Conservation (phyloP, 1,140 invertebrate genomes). For the Radopholus similis region DNA sequence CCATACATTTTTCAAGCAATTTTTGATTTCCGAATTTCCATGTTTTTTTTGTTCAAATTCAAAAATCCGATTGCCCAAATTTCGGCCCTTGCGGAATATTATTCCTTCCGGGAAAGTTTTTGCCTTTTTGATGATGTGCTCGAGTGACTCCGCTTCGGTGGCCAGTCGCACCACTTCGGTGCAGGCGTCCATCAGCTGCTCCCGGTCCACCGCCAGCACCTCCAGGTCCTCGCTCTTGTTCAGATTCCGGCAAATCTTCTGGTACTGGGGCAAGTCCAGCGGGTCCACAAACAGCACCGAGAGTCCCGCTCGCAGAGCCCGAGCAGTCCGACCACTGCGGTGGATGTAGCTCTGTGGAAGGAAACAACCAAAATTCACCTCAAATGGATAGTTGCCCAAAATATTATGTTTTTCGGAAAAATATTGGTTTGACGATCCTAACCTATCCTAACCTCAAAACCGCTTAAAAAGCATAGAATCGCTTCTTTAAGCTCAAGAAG, state of each 20-base stretch:
- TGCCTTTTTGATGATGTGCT: constrained; percentile 69
- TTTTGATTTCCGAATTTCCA: background rate
- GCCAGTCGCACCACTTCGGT: constrained; percentile 74
- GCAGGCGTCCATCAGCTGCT: constrained; percentile 65
- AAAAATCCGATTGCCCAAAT: too few relatives aligned
- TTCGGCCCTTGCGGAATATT: too few relatives aligned
- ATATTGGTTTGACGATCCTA: background rate
- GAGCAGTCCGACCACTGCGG: constrained; percentile 87
- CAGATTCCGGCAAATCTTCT: constrained; percentile 76
- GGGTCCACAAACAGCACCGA: constrained; percentile 87
- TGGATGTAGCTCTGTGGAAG: constrained; percentile 80
- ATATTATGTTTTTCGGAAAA: constrained; percentile 10
- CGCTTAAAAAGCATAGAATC: too few relatives aligned
- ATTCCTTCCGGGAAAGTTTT: too few relatives aligned
- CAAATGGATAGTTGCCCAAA: background rate
- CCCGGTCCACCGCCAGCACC: constrained; percentile 72
- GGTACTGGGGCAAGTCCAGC: constrained; percentile 75
- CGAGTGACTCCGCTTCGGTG: constrained; percentile 73
- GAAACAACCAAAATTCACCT: background rate
- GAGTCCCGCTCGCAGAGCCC: constrained; percentile 80
- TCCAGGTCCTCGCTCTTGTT: constrained; percentile 78
- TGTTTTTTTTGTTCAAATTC: constrained; percentile 74
- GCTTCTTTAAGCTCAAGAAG: too few relatives aligned
- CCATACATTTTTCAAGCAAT: background rate
- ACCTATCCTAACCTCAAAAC: background rate